Conservation (phyloP, 2,113 vertebrate genomes). For the Actinemys pallida region DNA sequence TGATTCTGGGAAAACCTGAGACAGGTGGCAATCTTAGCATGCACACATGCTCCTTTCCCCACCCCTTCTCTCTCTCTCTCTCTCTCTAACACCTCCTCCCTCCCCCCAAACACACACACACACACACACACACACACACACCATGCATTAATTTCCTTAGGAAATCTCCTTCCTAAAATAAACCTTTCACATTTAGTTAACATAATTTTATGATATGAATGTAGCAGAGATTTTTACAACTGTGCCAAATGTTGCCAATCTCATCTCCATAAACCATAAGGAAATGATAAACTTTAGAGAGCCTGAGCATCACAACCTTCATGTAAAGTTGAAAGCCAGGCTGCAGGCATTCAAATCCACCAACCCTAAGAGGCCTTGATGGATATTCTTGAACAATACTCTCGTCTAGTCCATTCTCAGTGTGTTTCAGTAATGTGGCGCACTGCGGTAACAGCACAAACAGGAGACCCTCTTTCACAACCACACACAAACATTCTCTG, state of each 20-base stretch:
- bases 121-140: fast-evolving
- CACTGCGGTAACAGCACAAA: fast-evolving
- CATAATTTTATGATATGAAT: fast-evolving
- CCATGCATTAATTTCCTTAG: background rate
- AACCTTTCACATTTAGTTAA: background rate
- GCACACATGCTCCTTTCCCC: background rate
- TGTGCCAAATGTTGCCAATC: background rate
- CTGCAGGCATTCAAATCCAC: background rate
- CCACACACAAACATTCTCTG: background rate
- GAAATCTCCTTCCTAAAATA: background rate
- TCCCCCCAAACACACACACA: no score
- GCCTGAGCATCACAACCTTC: no score
- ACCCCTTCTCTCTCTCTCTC: fast-evolving
- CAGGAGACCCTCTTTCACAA: background rate
- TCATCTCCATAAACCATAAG: background rate
- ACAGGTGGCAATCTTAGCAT: background rate
- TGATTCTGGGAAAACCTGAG: background rate
- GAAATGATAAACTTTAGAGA: background rate
- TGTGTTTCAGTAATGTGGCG: fast-evolving
- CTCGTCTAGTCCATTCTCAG: fast-evolving
- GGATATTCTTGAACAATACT: background rate
- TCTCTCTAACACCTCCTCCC: background rate
- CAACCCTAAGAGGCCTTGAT: fast-evolving
- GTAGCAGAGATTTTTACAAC: background rate
- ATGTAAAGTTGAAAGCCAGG: fast-evolving